Conservation (phyloP, 2,888 invertebrate genomes). For the Phasia obesa region DNA sequence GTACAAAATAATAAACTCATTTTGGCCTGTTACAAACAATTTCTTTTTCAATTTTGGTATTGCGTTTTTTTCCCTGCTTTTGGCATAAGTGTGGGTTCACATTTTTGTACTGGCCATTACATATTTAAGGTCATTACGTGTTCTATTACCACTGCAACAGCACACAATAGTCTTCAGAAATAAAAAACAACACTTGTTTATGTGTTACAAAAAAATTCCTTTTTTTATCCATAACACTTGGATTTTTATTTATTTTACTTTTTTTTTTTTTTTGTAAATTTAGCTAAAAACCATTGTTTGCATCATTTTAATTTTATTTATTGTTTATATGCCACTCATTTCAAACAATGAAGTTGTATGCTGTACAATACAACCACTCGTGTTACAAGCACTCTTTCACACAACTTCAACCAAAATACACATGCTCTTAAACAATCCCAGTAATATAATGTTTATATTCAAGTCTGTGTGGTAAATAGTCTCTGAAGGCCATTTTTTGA, state of each 20-base stretch:
- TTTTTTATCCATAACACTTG: constrained; percentile 36
- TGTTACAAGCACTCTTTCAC: constrained; percentile 54
- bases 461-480: constrained; percentile 68
- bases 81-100: constrained; percentile 51
- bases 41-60: constrained; percentile 80
- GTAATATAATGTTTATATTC: constrained; percentile 49
- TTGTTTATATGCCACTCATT: constrained; percentile 79
- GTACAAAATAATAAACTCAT: constrained; percentile 82
- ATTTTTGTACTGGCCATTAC: constrained; percentile 70
- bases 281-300: constrained; percentile 78
- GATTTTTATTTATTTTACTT: constrained; percentile 31
- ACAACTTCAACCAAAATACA: constrained; percentile 54
- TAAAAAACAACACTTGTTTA: constrained; percentile 56
- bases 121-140: constrained; percentile 78
- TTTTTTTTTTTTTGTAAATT: constrained; percentile 36
- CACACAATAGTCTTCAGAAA: constrained; percentile 44
- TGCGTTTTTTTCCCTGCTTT: constrained; percentile 34
- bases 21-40: constrained; percentile 81
- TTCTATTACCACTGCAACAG: constrained; percentile 74
- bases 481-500: constrained; percentile 73
- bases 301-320: constrained; percentile 83
- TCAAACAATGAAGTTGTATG: constrained; percentile 61
- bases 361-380: constrained; percentile 36
- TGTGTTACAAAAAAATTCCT: constrained; percentile 54
- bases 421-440: constrained; percentile 40